These are phyloP conservation scores for Mesaphorura yosii DNA, from an alignment of 1,140 invertebrate genomes.

Conservation along the genomic window DNA sequence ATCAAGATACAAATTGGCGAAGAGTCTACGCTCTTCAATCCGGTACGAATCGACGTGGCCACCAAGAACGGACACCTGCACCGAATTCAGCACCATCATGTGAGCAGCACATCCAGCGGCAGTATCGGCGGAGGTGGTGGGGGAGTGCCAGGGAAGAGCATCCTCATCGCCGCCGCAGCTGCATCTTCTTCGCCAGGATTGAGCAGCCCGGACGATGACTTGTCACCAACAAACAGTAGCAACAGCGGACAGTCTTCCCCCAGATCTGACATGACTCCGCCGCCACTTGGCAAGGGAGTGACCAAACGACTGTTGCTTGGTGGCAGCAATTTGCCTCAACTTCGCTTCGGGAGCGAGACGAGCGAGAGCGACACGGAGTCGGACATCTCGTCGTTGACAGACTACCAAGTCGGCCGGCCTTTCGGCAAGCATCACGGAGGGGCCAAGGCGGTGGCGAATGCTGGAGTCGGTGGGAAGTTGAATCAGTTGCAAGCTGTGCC, in stretches of 20 bases:
- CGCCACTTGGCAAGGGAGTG: conserved; percentile 11
- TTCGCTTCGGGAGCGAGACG: conserved; percentile 30
- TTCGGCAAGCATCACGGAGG: too few relatives aligned
- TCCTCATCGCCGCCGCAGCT: too few relatives aligned
- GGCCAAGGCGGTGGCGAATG: too few relatives aligned
- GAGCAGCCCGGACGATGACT: conserved; percentile 9
- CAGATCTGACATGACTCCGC: conserved; percentile 28
- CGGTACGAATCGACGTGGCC: conserved; percentile 28
- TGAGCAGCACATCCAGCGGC: too few relatives aligned
- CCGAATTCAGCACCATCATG: neutral
- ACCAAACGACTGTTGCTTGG: neutral
- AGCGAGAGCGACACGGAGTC: conserved; percentile 31
- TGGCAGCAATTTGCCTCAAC: neutral
- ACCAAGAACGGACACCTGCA: neutral
- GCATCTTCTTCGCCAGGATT: too few relatives aligned
- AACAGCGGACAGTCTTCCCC: conserved; percentile 30
- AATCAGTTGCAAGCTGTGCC: too few relatives aligned
- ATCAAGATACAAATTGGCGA: conserved; percentile 32
- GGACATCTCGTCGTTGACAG: conserved; percentile 22
- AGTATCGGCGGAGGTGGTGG: too few relatives aligned
- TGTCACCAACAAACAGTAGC: conserved; percentile 12
- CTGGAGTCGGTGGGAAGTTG: too few relatives aligned
- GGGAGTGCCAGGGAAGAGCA: too few relatives aligned
- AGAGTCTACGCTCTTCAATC: conserved; percentile 24
- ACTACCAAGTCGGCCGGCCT: conserved; percentile 6